Percentiles rank a stretch among this genome's conserved stretches.
phyloP scores from a whole-genome alignment of 2,888 invertebrate genomes.

The Euplagia quadripunctaria region DNA sequence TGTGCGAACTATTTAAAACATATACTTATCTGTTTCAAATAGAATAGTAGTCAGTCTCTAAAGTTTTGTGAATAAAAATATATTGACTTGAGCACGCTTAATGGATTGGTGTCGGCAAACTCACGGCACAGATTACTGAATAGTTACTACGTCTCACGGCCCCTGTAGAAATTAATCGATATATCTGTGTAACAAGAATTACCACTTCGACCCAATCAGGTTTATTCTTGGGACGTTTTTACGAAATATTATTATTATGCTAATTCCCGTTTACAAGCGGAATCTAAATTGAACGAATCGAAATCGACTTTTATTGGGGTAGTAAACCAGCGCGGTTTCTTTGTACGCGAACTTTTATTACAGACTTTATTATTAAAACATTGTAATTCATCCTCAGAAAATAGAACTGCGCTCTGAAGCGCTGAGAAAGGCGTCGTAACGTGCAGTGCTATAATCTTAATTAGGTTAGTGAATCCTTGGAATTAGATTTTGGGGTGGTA shows the following conservation, averaged over 20 bases:
- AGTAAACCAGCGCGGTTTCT: not conserved
- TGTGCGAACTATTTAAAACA: too few relatives aligned
- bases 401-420: not conserved
- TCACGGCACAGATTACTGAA: too few relatives aligned
- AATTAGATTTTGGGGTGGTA: not conserved
- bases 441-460: not conserved
- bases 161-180: not conserved
- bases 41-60: not conserved
- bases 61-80: not conserved
- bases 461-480: not conserved
- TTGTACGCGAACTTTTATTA: slow-evolving; percentile 4
- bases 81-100: not conserved
- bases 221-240: too few relatives aligned
- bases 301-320: not conserved
- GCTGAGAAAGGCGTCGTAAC: not conserved
- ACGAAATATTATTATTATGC: not conserved
- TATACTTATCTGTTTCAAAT: too few relatives aligned
- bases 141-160: too few relatives aligned
- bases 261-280: not conserved
- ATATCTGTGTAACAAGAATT: not conserved
- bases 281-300: not conserved
- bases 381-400: not conserved
- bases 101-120: not conserved
- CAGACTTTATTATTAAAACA: not conserved
- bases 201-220: not conserved